phyloP scores from a whole-genome alignment of 2,797 vertebrate genomes.

The Apodemus agrarius region DNA sequence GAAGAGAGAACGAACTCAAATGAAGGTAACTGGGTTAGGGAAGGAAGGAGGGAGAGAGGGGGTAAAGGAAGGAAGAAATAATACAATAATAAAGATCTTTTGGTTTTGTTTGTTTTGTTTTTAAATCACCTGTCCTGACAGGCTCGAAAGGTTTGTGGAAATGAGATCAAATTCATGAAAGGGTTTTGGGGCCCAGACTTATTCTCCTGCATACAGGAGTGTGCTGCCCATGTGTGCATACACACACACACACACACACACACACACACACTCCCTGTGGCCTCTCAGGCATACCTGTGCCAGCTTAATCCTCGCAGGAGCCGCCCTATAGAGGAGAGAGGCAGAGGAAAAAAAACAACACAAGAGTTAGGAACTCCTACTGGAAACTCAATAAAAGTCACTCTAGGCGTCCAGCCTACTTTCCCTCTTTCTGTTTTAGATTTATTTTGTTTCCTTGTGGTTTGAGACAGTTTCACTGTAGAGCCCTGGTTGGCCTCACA shows the following conservation, averaged over 20 bases:
- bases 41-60: neutral
- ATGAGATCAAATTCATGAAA: neutral
- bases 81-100: neutral
- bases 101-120: too few species aligned
- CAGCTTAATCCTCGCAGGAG: constrained; percentile 88
- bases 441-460: neutral
- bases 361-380: neutral
- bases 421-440: neutral
- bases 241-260: neutral
- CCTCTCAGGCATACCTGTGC: constrained; percentile 88
- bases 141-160: neutral
- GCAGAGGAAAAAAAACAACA: constrained; percentile 6
- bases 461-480: neutral
- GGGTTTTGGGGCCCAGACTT: neutral
- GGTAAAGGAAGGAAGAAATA: neutral
- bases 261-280: neutral
- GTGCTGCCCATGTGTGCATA: neutral
- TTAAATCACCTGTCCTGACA: neutral
- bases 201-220: neutral
- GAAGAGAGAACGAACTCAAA: neutral
- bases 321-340: constrained; percentile 87
- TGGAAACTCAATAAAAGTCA: neutral
- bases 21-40: neutral
- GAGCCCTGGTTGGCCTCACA: neutral
- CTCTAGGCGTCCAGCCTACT: too few species aligned